Conservation (phyloP, 1,140 invertebrate genomes). For the Cheumatopsyche charites region DNA sequence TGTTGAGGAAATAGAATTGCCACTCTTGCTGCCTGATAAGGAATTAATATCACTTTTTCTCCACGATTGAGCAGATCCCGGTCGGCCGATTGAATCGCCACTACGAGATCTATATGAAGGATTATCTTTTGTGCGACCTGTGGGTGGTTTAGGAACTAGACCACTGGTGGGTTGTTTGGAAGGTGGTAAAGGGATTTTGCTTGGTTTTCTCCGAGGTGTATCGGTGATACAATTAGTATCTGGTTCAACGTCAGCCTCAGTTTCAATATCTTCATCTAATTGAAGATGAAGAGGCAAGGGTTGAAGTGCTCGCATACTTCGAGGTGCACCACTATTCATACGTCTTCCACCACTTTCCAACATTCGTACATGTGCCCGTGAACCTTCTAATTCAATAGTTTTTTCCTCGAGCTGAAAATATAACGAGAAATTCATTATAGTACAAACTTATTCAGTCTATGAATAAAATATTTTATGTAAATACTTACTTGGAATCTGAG, state of each 20-base stretch:
- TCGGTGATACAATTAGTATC: conserved; percentile 53
- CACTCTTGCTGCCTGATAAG: conserved; percentile 50
- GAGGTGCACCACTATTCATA: conserved; percentile 48
- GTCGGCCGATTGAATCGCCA: conserved; percentile 58
- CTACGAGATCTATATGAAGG: conserved; percentile 55
- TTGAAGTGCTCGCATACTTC: conserved; percentile 59
- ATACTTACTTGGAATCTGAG: conserved; percentile 75
- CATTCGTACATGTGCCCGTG: conserved; percentile 73
- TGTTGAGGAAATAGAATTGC: conserved; percentile 50
- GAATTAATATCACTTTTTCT: conserved; percentile 53
- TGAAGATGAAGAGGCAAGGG: conserved; percentile 61
- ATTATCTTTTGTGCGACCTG: conserved; percentile 50
- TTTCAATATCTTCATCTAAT: conserved; percentile 62
- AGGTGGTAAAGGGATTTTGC: conserved; percentile 73
- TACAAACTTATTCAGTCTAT: too few species aligned
- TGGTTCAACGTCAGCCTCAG: conserved; percentile 64
- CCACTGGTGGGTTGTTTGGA: conserved; percentile 56
- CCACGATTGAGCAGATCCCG: conserved; percentile 60
- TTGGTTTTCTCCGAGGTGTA: conserved; percentile 66
- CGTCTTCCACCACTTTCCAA: conserved; percentile 63
- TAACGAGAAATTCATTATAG: neutral
- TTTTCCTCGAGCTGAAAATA: conserved; percentile 74
- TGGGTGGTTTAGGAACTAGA: conserved; percentile 66
- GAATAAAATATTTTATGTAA: too few species aligned
- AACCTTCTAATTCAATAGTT: conserved; percentile 81